Evolutionary conservation across 2,888 invertebrate genomes (phyloP), one percentile per base, ranked within the genome.

Genomic region (Ophion ventricosus): DNA sequence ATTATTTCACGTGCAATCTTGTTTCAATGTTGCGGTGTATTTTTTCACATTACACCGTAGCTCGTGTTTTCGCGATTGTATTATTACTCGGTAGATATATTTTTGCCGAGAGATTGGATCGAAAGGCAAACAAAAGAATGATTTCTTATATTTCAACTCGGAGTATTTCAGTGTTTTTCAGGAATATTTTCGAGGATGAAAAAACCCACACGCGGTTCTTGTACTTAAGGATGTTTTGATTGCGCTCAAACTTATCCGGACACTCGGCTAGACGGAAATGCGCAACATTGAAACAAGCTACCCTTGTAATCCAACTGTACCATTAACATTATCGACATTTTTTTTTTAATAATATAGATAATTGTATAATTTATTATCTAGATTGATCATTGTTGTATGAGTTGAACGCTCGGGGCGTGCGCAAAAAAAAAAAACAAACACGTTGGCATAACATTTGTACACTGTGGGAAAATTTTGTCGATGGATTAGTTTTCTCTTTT

Each of bases 241-340:
- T 83, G 57, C 66, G 40, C 25, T 43, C 26, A 57, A 43, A 17
- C 2, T 66, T 35, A 7, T 25, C 35, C 49, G 49, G 49, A 49
- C 49, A 49, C 49, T 17, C 49, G 49, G 49, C 17, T 49, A n/a
- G 59, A 59, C 82, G 74, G 40, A 85, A 83, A 86, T 83, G 87
- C 89, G 90, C 90, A 90, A 91, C 91, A 90, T 91, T 91, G 91
- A 91, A 91, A 90, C 77, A 89, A 90, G 86, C 86, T 89, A 88
- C 88, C 86, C 86, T 86, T 64, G 84, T 87, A 82, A 88, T 83
- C 86, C 87, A 86, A 88, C 80, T 85, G 59, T 78, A 77, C 49
- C 14, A 23, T 23, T 23, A 84, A 63, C 67, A 67, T 67, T 72
- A 72, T 80, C 66, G 59, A 79, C 64, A 64, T 73, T 35, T 67